Conservation (phyloP, 2,888 invertebrate species). For the Hemaris fuciformis region DNA sequence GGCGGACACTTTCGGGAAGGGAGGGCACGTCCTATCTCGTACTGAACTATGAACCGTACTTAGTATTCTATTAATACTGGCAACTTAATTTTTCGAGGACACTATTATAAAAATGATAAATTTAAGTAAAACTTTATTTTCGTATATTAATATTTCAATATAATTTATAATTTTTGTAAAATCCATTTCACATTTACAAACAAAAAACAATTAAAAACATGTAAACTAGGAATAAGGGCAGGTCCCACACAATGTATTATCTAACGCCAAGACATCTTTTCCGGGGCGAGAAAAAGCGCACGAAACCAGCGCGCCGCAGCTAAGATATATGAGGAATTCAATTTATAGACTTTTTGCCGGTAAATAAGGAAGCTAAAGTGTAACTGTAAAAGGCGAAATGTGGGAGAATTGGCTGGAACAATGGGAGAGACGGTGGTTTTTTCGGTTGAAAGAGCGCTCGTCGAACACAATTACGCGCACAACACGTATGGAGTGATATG, state of each 20-base stretch:
- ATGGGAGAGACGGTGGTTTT: slow-evolving; percentile 73
- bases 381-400: slow-evolving; percentile 78
- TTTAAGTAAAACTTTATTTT: no score
- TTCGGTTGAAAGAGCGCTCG: slow-evolving; percentile 76
- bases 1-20: slow-evolving; percentile 9
- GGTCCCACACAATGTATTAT: slow-evolving; percentile 43
- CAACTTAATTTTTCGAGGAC: no score
- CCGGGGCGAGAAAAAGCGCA: slow-evolving; percentile 49
- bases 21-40: background rate
- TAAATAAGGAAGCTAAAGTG: slow-evolving; percentile 71
- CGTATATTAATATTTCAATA: no score
- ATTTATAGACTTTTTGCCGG: slow-evolving; percentile 73
- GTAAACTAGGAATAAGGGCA: slow-evolving; percentile 18
- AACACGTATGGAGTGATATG: slow-evolving; percentile 58
- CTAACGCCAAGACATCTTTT: slow-evolving; percentile 51
- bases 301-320: slow-evolving; percentile 40
- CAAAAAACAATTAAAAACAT: background rate
- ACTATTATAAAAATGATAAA: no score
- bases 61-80: no score
- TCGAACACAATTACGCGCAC: slow-evolving; percentile 72
- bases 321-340: slow-evolving; percentile 61
- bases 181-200: background rate
- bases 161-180: no score
- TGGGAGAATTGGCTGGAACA: slow-evolving; percentile 73
- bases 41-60: background rate